Evolutionary conservation across 2,888 invertebrate genomes (phyloP).

Genomic region (Megalurothrips usitatus): DNA sequence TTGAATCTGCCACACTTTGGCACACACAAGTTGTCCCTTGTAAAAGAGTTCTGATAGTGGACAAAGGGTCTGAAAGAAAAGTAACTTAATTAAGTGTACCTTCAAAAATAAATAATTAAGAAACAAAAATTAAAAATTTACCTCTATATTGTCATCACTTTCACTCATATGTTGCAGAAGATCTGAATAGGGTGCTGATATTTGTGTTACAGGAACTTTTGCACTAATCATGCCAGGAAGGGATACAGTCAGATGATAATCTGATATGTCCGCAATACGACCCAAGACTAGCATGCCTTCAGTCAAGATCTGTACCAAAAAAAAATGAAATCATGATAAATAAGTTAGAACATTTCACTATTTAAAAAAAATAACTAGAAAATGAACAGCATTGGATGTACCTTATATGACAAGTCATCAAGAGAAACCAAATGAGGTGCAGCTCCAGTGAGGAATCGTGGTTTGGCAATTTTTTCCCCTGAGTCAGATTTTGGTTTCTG

Average conservation of each 20-base stretch:
- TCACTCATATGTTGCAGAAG: not conserved
- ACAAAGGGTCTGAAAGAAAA: not conserved
- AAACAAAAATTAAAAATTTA: not conserved
- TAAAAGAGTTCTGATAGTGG: not conserved
- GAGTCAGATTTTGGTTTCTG: not conserved
- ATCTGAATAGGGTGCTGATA: constrained; percentile 2
- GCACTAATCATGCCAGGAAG: not conserved
- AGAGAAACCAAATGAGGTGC: not conserved
- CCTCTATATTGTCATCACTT: not conserved
- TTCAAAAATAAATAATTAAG: not conserved
- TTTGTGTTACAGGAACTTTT: constrained; percentile 10
- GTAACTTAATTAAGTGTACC: not conserved
- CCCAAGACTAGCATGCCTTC: not conserved
- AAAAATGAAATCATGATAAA: not conserved
- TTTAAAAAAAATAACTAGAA: not conserved
- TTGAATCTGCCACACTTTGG: not conserved
- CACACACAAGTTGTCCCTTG: not conserved
- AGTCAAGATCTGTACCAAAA: not conserved
- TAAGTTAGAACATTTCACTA: not conserved
- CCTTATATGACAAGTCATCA: not conserved
- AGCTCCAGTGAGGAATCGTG: not conserved
- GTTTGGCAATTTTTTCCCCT: not conserved
- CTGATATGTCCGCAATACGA: not conserved
- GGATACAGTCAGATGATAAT: not conserved
- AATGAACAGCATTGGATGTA: not conserved